Evolutionary conservation across 1,140 invertebrate species (phyloP).

Genomic region (Tetramorium parvispinum): DNA sequence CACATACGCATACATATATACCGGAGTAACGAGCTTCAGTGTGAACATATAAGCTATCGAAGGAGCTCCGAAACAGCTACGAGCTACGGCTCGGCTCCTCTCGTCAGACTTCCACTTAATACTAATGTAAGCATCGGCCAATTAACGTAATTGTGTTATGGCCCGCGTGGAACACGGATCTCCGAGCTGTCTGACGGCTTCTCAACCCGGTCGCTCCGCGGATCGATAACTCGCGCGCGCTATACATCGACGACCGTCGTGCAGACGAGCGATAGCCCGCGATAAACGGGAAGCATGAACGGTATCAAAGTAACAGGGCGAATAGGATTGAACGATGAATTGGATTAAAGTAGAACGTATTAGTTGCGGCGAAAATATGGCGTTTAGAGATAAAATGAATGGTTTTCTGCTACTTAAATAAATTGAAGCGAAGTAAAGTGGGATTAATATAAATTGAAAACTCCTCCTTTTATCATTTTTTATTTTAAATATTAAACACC

Average conservation of each 20-base stretch:
- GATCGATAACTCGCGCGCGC: conserved; percentile 64
- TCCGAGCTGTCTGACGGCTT: conserved; percentile 37
- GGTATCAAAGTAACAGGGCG: conserved; percentile 26
- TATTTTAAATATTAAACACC: background rate
- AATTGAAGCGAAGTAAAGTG: background rate
- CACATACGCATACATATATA: background rate
- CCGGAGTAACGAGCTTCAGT: background rate
- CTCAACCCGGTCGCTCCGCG: conserved; percentile 41
- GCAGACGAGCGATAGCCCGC: conserved; percentile 36
- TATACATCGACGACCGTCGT: conserved; percentile 10
- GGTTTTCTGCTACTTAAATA: background rate
- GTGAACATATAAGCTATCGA: conserved; percentile 47
- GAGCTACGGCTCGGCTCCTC: conserved; percentile 32
- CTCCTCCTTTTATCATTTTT: background rate
- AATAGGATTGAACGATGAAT: conserved; percentile 23
- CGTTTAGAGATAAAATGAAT: background rate
- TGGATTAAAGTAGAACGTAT: conserved; percentile 1
- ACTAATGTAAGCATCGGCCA: conserved; percentile 74
- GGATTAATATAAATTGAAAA: conserved; percentile 9
- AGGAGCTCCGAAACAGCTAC: conserved; percentile 49
- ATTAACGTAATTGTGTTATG: conserved; percentile 76
- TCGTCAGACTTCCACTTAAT: conserved; percentile 71
- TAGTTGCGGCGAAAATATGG: background rate
- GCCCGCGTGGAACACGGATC: conserved; percentile 45
- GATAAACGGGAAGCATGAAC: conserved; percentile 13